A percentile compares a stretch with the other conserved stretches of the same genome.
phyloP scores from a whole-genome alignment of 2,113 vertebrate species.

The Chaetodon auriga region DNA sequence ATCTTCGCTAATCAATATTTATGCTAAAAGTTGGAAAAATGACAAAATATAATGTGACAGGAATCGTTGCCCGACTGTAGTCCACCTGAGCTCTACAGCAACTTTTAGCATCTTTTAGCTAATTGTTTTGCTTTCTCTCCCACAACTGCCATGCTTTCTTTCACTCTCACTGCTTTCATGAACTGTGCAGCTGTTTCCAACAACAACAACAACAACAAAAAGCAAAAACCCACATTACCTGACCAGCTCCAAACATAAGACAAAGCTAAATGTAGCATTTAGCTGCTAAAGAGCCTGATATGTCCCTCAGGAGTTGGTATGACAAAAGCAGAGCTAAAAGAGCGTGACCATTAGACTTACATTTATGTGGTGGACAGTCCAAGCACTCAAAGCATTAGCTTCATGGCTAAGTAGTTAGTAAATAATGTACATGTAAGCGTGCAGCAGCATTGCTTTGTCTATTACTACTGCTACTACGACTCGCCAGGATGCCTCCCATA shows the following conservation, averaged over 20 bases:
- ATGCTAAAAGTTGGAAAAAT: not conserved
- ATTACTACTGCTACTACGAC: too few relatives aligned
- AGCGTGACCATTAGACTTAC: too few relatives aligned
- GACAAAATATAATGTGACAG: not conserved
- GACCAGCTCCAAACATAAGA: too few relatives aligned
- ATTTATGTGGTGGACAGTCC: too few relatives aligned
- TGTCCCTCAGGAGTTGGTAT: not conserved
- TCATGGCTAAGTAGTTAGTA: not conserved
- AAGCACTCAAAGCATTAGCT: not conserved
- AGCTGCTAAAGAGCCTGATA: not conserved
- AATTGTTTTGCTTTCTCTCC: not conserved
- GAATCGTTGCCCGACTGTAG: not conserved
- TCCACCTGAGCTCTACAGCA: too few relatives aligned
- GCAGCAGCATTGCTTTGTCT: not conserved
- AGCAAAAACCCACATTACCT: too few relatives aligned
- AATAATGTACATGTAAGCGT: not conserved
- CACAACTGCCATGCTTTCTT: not conserved
- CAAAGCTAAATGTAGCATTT: not conserved
- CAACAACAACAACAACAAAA: not conserved
- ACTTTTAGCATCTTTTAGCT: not conserved
- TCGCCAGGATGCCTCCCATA: not conserved
- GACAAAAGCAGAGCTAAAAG: not conserved
- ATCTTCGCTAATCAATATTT: not conserved
- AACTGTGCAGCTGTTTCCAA: not conserved
- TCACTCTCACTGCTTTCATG: not conserved